Evolutionary conservation across 2,888 invertebrate species (phyloP).

Genomic region (Galerucella calmariensis): DNA sequence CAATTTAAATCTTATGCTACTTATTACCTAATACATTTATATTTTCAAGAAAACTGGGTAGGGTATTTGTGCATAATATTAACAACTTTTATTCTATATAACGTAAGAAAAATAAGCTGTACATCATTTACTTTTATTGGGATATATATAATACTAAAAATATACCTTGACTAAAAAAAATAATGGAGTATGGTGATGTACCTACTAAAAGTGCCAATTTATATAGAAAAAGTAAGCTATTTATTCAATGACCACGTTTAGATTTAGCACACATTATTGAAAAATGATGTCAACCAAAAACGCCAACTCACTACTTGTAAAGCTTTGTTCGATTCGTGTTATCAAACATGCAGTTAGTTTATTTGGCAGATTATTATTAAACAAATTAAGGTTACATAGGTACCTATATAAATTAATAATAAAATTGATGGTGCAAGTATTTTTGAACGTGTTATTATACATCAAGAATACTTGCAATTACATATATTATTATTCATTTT

Average conservation of each 20-base stretch:
- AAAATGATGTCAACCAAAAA: constrained; percentile 16
- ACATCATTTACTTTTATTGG: neutral
- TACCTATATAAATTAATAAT: too few relatives aligned
- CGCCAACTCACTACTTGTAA: constrained; percentile 27
- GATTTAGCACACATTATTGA: neutral
- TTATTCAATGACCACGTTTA: neutral
- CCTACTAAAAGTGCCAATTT: neutral
- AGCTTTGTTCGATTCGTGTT: constrained; percentile 7
- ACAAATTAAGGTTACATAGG: too few relatives aligned
- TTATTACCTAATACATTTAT: too few relatives aligned
- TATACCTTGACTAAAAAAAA: neutral
- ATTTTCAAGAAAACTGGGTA: too few relatives aligned
- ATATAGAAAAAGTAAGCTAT: too few relatives aligned
- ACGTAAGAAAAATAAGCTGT: too few relatives aligned
- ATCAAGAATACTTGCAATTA: neutral
- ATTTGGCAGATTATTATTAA: too few relatives aligned
- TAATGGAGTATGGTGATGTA: neutral
- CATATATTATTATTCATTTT: neutral
- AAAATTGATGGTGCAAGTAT: neutral
- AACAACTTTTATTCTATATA: too few relatives aligned
- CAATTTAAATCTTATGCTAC: too few relatives aligned
- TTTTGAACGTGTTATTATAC: neutral
- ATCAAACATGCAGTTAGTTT: too few relatives aligned
- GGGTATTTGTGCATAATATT: too few relatives aligned
- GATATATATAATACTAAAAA: neutral